Percentiles rank a stretch among this genome's conserved stretches.
Conservation (phyloP, 2,888 invertebrate species). For the Megamerina dolium region DNA sequence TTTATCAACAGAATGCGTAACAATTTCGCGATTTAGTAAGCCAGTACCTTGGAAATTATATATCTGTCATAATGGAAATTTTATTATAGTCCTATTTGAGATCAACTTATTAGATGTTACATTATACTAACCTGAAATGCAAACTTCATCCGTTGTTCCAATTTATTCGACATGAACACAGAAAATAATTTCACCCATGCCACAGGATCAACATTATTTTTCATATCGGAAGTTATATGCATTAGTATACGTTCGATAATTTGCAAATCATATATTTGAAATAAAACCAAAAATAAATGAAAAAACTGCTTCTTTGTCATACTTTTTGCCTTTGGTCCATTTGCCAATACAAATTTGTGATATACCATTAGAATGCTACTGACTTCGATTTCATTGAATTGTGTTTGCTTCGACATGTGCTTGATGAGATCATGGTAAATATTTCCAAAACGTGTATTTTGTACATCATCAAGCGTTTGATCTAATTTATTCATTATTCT, state of each 20-base stretch:
- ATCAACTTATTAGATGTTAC: not conserved
- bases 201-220: slow-evolving; percentile 46
- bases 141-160: slow-evolving; percentile 64
- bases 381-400: slow-evolving; percentile 57
- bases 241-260: slow-evolving; percentile 61
- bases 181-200: slow-evolving; percentile 66
- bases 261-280: slow-evolving; percentile 66
- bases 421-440: slow-evolving; percentile 55
- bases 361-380: slow-evolving; percentile 54
- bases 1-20: slow-evolving; percentile 52
- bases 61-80: slow-evolving; percentile 26
- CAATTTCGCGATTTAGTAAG: slow-evolving; percentile 62
- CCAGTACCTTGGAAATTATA: slow-evolving; percentile 66
- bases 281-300: slow-evolving; percentile 57
- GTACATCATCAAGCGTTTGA: slow-evolving; percentile 58
- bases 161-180: slow-evolving; percentile 61
- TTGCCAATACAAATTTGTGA: slow-evolving; percentile 51
- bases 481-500: slow-evolving; percentile 53
- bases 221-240: slow-evolving; percentile 54
- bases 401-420: slow-evolving; percentile 55
- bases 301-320: slow-evolving; percentile 56
- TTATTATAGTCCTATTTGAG: not conserved
- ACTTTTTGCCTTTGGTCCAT: slow-evolving; percentile 43
- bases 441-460: slow-evolving; percentile 60
- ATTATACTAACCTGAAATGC: slow-evolving; percentile 54